Percentiles rank a stretch among this genome's conserved stretches.
Conservation (phyloP, 2,113 vertebrate species). For the Plectropomus leopardus region DNA sequence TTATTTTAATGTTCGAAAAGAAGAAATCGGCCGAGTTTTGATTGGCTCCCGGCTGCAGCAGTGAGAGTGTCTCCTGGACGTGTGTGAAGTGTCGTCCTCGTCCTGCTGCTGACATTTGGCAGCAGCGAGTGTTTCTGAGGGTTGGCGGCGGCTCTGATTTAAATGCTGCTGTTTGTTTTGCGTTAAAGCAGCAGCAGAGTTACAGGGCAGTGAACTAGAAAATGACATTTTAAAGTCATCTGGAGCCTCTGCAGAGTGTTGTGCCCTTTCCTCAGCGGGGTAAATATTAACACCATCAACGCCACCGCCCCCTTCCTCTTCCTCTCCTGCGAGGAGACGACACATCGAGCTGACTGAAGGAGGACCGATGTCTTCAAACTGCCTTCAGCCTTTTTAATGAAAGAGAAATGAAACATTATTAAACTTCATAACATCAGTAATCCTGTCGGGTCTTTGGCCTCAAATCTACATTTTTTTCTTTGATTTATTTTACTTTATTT, state of each 20-base stretch:
- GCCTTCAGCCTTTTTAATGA: too few relatives aligned
- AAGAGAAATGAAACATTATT: neutral
- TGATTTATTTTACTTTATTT: too few relatives aligned
- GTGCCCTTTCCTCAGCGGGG: slow-evolving; percentile 81
- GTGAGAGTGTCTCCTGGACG: slow-evolving; percentile 11
- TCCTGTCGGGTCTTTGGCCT: neutral
- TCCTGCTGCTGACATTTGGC: slow-evolving; percentile 60
- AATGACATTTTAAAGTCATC: slow-evolving; percentile 86
- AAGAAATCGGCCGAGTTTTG: neutral
- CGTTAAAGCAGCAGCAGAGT: slow-evolving; percentile 79
- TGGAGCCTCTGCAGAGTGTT: slow-evolving; percentile 67
- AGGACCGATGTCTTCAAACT: neutral
- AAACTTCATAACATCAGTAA: neutral
- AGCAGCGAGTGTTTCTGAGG: slow-evolving; percentile 32
- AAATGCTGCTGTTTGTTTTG: slow-evolving; percentile 81
- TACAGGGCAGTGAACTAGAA: slow-evolving; percentile 88
- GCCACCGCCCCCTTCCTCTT: neutral
- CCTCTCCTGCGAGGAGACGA: slow-evolving; percentile 24
- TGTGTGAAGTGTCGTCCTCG: slow-evolving; percentile 36
- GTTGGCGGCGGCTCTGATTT: slow-evolving; percentile 72
- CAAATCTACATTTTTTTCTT: too few relatives aligned
- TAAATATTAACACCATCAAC: slow-evolving; percentile 67
- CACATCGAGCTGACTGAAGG: neutral
- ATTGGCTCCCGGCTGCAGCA: neutral
- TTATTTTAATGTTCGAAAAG: neutral